Evolutionary conservation across 2,797 vertebrate species (phyloP), one percentile per base, ranked within the genome.

Genomic region (Sciaenops ocellatus): DNA sequence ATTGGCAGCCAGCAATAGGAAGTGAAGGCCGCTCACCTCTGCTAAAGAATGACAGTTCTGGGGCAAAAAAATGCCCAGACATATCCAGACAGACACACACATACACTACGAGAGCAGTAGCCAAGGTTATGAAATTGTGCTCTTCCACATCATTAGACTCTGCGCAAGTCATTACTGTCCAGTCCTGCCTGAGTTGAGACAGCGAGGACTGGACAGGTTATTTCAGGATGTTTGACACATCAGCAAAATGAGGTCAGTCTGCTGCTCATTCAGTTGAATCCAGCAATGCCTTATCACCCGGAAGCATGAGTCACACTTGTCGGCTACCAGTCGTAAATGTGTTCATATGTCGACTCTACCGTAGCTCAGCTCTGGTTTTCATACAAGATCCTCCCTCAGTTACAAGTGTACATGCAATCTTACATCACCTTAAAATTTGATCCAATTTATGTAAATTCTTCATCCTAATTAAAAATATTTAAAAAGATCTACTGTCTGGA

Each of bases 21-120:
- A 89, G 90, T 82, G 87, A 90, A 90, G 84, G 83, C 87, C 65
- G 62, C 89, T 91, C 85, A 91, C 89, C 88, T 91, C 75, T 87
- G 80, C 78, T 80, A 63, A 77, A 84, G 76, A 91, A 84, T 79
- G 86, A 93, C 89, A 92, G 76, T 88, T 89, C 85, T 91, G 76
- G 88, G 86, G 78, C 85, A 90, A 87, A 85, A 78, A 88, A 82
- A 87, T 83, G 71, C 71, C 80, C 80, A 85, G 82, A 89, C 85
- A 82, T 48, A 78, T 77, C 74, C 78, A 88, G 59, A 80, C 83
- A 83, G 75, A 89, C 79, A 52, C 70, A 84, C 78, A 82, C 73
- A 85, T 62, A 85, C 73, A 82, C 73, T 64, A 65, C 62, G 63
- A 70, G 78, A 83, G 77, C 74, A 60, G 67, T 69, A 83, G 84